Evolutionary conservation across 2,888 invertebrate genomes (phyloP).

Genomic region (Lamproptera curius): DNA sequence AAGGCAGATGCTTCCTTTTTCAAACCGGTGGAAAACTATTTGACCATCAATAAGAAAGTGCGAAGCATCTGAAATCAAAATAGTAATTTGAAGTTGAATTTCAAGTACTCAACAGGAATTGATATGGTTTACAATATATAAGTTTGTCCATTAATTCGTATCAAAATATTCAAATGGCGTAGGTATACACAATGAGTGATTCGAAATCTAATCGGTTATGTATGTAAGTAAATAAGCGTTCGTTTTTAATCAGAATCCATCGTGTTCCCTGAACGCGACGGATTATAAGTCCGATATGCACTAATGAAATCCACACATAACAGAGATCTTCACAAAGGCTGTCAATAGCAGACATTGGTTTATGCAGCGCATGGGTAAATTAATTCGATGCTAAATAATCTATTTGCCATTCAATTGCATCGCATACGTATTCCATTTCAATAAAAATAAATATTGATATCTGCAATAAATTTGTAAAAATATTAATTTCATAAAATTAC

Average conservation of each 20-base stretch:
- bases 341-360: slow-evolving; percentile 50
- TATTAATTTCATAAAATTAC: no score
- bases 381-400: slow-evolving; percentile 63
- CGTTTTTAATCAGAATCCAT: not conserved
- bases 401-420: slow-evolving; percentile 33
- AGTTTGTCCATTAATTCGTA: no score
- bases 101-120: no score
- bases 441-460: not conserved
- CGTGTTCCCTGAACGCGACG: not conserved
- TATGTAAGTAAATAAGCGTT: not conserved
- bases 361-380: slow-evolving; percentile 59
- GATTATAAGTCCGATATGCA: slow-evolving; percentile 25
- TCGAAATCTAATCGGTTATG: not conserved
- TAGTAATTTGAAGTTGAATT: no score
- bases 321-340: slow-evolving; percentile 48
- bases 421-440: not conserved
- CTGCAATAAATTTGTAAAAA: no score
- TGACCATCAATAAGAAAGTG: no score
- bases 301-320: slow-evolving; percentile 44
- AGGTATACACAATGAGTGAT: no score
- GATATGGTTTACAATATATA: no score
- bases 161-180: no score
- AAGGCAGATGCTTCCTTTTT: no score
- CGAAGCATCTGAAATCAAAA: no score
- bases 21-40: no score